These are phyloP conservation scores for Spisula subtruncata DNA, from an alignment of 2,888 invertebrate species.

Conservation along the genomic window DNA sequence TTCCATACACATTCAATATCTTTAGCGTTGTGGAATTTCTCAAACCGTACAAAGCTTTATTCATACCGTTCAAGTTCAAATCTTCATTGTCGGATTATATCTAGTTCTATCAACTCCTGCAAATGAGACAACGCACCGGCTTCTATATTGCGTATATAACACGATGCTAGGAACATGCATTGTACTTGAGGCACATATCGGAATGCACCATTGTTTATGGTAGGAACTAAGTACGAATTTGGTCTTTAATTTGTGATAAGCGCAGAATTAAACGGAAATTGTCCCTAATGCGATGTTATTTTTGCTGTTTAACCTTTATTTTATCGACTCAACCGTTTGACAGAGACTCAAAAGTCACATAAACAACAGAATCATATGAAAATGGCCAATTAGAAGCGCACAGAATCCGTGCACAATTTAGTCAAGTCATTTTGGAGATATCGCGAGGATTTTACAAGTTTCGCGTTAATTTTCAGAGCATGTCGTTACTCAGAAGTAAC, in stretches of 20 bases:
- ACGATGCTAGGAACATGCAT: constrained; percentile 32
- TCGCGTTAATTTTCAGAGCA: no score
- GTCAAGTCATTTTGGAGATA: no score
- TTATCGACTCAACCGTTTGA: no score
- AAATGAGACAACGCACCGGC: constrained; percentile 47
- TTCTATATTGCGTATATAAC: constrained; percentile 41
- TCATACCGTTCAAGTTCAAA: constrained; percentile 60
- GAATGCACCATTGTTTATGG: constrained; percentile 35
- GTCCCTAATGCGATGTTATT: no score
- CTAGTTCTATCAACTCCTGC: constrained; percentile 39
- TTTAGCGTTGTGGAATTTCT: constrained; percentile 39
- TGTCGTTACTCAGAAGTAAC: no score
- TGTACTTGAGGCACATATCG: constrained; percentile 28
- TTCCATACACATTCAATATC: constrained; percentile 48
- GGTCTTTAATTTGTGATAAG: constrained; percentile 18
- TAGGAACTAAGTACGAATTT: constrained; percentile 20
- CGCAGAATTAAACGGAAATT: no score
- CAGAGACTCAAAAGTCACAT: no score
- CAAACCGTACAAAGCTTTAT: constrained; percentile 53
- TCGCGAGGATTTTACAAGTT: no score
- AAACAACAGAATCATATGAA: no score
- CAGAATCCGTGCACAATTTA: no score
- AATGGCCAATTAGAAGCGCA: no score
- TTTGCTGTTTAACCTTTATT: no score
- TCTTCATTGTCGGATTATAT: constrained; percentile 64